Base-by-base conservation (phyloP, 2,888 invertebrate genomes). In the Uloborus plumipes region DNA sequence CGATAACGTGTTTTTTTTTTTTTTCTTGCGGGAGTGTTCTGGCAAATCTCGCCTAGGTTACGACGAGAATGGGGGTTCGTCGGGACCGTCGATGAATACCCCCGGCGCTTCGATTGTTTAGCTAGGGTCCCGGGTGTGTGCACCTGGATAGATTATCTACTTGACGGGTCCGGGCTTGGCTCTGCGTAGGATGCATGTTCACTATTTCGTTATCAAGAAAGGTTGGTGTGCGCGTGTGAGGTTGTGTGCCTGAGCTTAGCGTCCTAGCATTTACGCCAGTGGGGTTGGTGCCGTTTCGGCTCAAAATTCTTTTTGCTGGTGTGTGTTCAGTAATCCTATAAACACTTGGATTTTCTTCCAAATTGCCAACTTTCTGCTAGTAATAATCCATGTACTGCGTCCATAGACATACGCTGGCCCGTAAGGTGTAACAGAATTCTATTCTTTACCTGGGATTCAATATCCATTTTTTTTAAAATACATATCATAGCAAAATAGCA, bases 1-100 rank as follows among this genome's bases (percentile, higher is more conserved):
- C 50, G 50, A 66, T 66, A 66, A 20, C 51, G n/a, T n/a, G n/a
- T n/a, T n/a, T n/a, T n/a, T n/a, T 51, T 16, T 66, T 66, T 66
- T 20, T 51, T 66, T 2, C 2, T 26, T 26, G 26, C n/a, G n/a
- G n/a, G n/a, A n/a, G 26, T 26, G 26, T 26, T 39, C 26, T 65
- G 47, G 65, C 39, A 18, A 6, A 39, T 39, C 65, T 65, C n/a
- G n/a, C 39, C 39, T 49, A 47, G 39, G 3, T 65, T 65, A n/a
- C 65, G 47, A 47, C 7, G 47, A 65, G 31, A 20, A 1, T n/a
- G n/a, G n/a, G n/a, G n/a, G n/a, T 65, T n/a, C n/a, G 65, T 65
- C 65, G n/a, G 31, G 3, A 47, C 6, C 47, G 49, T 65, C n/a
- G 16, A 47, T 65, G 65, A 39, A 39, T 47, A 9, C 14, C 49